These are phyloP conservation scores for Tautogolabrus adspersus DNA, from an alignment of 2,113 vertebrate species.

Conservation along the genomic window DNA sequence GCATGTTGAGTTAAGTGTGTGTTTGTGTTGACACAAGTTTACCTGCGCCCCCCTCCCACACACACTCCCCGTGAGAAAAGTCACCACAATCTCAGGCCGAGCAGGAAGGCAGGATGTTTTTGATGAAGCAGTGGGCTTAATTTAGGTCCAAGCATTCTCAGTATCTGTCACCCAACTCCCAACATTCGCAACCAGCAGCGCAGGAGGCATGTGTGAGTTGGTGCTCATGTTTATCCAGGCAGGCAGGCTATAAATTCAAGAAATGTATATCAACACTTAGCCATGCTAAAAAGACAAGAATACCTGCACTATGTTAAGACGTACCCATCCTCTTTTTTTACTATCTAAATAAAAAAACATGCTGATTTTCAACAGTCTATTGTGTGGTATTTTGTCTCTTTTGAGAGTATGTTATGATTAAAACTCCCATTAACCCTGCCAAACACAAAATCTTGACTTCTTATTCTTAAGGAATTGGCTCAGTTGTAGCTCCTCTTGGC, in stretches of 20 bases:
- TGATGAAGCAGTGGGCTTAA: constrained; percentile 87
- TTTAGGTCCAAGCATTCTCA: constrained; percentile 87
- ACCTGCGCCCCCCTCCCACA: constrained; percentile 42
- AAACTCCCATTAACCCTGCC: constrained; percentile 46
- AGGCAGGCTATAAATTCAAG: constrained; percentile 56
- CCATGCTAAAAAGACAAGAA: constrained; percentile 22
- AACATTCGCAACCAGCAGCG: constrained; percentile 64
- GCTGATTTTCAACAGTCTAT: constrained; percentile 1
- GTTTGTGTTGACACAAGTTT: constrained; percentile 35
- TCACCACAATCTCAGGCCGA: constrained; percentile 76
- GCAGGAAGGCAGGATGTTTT: constrained; percentile 87
- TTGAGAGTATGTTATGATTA: constrained; percentile 34
- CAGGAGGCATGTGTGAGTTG: constrained; percentile 41
- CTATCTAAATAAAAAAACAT: background rate
- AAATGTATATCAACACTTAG: constrained; percentile 51
- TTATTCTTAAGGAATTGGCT: constrained; percentile 58
- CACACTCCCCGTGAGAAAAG: constrained; percentile 68
- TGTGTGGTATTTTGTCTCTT: constrained; percentile 14
- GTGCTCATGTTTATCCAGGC: constrained; percentile 58
- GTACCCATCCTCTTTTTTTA: background rate
- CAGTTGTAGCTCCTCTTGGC: constrained; percentile 58
- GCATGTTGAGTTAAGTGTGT: background rate
- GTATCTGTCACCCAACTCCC: constrained; percentile 84
- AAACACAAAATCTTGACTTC: constrained; percentile 55
- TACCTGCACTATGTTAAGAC: constrained; percentile 3